A percentile compares a stretch with the other conserved stretches of the same genome.
phyloP scores from a whole-genome alignment of 2,113 vertebrate species.

The Suncus etruscus region DNA sequence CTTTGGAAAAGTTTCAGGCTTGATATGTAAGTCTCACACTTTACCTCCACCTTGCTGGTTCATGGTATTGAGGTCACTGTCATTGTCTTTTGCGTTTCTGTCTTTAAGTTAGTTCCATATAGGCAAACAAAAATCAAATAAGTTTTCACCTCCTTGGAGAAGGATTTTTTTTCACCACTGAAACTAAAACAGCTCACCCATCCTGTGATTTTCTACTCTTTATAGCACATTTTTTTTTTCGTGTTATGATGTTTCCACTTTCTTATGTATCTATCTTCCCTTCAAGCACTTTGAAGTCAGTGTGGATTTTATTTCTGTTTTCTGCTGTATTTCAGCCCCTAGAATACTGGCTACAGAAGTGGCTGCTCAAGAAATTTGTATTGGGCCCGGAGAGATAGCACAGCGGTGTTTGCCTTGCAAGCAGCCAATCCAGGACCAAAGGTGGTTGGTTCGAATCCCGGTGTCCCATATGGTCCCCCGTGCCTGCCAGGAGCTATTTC shows the following conservation, averaged over 20 bases:
- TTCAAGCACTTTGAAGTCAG: neutral
- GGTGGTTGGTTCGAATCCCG: too few species aligned
- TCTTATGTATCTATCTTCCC: slow-evolving; percentile 5
- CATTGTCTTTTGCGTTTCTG: neutral
- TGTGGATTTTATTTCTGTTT: neutral
- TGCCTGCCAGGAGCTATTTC: too few species aligned
- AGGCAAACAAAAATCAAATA: slow-evolving; percentile 15
- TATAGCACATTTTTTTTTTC: neutral
- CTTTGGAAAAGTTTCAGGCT: neutral
- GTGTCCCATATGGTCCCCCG: too few species aligned
- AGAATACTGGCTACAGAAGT: neutral
- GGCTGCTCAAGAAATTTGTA: neutral
- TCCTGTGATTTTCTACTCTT: neutral
- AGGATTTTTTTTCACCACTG: neutral
- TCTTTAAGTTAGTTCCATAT: neutral
- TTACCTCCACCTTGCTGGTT: neutral
- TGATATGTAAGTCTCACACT: neutral
- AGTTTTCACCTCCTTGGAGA: neutral
- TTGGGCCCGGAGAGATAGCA: too few species aligned
- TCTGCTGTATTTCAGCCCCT: neutral
- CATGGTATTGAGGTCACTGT: neutral
- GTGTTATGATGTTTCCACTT: neutral
- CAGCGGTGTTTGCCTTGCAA: too few species aligned
- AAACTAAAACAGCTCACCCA: neutral
- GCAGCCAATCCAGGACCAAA: too few species aligned